A percentile compares a stretch with the other conserved stretches of the same genome.
Conservation (phyloP, 2,113 vertebrate species). For the Butastur rufipennis region DNA sequence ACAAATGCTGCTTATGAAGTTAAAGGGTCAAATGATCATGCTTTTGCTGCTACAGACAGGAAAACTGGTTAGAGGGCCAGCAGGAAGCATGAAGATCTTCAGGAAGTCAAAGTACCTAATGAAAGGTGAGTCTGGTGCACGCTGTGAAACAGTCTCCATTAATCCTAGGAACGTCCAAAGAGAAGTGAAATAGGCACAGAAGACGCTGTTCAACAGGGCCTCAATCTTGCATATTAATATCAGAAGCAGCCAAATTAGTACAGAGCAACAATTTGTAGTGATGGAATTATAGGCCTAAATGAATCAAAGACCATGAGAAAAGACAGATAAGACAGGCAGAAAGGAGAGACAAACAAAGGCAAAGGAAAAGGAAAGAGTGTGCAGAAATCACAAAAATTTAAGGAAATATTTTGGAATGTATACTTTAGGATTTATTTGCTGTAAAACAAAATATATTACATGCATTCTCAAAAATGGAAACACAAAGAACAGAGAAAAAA, state of each 20-base stretch:
- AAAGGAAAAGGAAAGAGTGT: neutral
- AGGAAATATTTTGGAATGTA: neutral
- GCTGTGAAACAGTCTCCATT: neutral
- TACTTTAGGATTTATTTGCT: neutral
- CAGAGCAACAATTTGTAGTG: neutral
- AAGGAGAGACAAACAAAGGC: neutral
- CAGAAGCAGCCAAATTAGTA: neutral
- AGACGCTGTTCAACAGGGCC: neutral
- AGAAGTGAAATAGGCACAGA: neutral
- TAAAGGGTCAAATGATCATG: neutral
- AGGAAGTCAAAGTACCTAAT: neutral
- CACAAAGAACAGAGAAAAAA: neutral
- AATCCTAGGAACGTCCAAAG: neutral
- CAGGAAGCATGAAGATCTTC: neutral
- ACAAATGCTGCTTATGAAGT: neutral
- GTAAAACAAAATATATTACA: neutral
- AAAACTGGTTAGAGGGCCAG: neutral
- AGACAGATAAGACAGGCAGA: neutral
- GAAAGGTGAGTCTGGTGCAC: neutral
- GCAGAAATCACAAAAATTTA: neutral
- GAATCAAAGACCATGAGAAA: neutral
- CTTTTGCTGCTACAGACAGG: neutral
- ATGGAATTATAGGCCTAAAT: neutral
- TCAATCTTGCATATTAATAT: neutral
- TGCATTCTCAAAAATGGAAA: neutral